These are phyloP conservation scores for Monodelphis domestica DNA, from an alignment of 2,797 vertebrate species.

Conservation along the genomic window DNA sequence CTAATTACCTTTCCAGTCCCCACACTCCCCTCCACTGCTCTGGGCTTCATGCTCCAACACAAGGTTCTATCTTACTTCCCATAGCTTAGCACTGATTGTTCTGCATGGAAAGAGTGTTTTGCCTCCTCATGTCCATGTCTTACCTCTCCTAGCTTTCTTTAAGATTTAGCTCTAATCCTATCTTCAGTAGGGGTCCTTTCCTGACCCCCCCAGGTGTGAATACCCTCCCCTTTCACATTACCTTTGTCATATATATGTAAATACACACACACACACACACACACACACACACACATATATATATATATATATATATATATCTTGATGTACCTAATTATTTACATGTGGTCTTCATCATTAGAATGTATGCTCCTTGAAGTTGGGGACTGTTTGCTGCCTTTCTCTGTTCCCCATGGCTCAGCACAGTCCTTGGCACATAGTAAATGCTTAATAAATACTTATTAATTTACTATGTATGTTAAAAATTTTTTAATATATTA, in stretches of 20 bases:
- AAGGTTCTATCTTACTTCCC: background rate
- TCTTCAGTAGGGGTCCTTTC: background rate
- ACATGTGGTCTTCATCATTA: background rate
- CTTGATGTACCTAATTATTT: background rate
- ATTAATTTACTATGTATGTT: no score
- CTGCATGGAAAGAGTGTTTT: background rate
- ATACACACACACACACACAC: no score
- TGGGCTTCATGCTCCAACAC: background rate
- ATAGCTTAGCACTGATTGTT: background rate
- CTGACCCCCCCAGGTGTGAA: background rate
- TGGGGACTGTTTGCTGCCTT: background rate
- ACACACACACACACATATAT: no score
- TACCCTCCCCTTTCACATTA: background rate
- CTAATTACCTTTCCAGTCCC: background rate
- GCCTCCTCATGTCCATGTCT: background rate
- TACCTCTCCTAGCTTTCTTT: background rate
- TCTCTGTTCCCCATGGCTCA: background rate
- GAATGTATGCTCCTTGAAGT: background rate
- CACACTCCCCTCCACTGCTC: background rate
- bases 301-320: no score
- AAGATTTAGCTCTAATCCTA: background rate
- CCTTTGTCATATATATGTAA: no score
- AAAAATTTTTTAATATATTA: no score
- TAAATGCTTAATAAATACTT: background rate
- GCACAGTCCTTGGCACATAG: background rate